Evolutionary conservation across 2,113 vertebrate genomes (phyloP).

Genomic region (Catagonus wagneri): DNA sequence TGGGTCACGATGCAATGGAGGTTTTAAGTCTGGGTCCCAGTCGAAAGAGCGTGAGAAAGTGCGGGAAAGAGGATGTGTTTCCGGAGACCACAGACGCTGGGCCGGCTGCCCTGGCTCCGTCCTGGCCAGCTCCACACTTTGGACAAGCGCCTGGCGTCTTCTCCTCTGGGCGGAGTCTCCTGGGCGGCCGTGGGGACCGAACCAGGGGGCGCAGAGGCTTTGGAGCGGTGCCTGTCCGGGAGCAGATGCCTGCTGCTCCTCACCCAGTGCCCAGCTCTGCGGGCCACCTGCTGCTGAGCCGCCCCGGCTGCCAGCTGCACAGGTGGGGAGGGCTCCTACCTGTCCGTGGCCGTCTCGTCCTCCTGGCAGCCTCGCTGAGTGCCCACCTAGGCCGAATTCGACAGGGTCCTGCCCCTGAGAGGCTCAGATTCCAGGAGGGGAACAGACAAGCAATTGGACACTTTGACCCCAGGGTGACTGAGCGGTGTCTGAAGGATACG

Average conservation of each 20-base stretch:
- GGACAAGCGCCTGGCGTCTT: accelerated
- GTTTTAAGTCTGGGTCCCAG: neutral
- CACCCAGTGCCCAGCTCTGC: neutral
- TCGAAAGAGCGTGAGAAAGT: neutral
- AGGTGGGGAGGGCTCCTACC: accelerated
- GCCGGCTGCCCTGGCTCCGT: neutral
- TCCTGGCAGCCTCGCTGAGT: accelerated
- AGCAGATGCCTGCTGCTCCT: neutral
- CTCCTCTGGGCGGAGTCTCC: neutral
- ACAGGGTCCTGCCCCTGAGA: neutral
- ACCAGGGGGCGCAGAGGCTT: neutral
- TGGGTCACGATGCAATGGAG: accelerated
- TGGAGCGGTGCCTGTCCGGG: accelerated
- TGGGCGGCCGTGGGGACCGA: no score
- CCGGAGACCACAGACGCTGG: accelerated
- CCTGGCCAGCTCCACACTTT: accelerated
- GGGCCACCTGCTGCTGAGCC: neutral
- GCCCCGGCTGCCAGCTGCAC: accelerated
- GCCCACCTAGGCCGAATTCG: neutral
- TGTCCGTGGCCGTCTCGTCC: neutral
- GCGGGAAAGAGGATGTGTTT: accelerated
- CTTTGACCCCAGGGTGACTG: neutral
- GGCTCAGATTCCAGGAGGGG: neutral
- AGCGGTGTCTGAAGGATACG: neutral
- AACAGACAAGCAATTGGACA: neutral